Base-by-base conservation (phyloP, 2,888 invertebrate genomes). In the Norana najaformis region DNA sequence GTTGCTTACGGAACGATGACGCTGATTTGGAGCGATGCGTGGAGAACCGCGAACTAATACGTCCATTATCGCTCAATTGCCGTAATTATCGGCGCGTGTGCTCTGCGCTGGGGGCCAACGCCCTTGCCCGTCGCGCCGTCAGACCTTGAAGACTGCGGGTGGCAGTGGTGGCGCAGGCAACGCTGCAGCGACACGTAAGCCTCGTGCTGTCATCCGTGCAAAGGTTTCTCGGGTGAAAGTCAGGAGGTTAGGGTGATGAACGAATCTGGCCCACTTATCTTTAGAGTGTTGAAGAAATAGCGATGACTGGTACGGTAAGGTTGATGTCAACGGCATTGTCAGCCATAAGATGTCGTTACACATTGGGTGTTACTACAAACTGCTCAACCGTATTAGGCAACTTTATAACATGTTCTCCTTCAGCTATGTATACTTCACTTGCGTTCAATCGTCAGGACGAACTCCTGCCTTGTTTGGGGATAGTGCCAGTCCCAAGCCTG, bases 61-160 rank as follows among this genome's bases (percentile, higher is more conserved):
- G 85, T 36, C 85, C 85, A 85, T 85, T 37, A 85, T 35, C 85
- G 85, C 85, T 85, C 85, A 36, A 85, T 85, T 85, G 85, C 36
- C 0, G 85, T 85, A 35, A 85, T 85, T 37, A 85, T 35, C 85
- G 18, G 85, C 34, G 36, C 85, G 85, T 35, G 85, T 36, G 85
- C n/a, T 69, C 41, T 30, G 53, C 23, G 53, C 53, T 69, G n/a
- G 69, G 30, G 30, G n/a, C n/a, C 30, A n/a, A 69, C 69, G 69
- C 69, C 69, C n/a, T 69, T 69, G 69, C 69, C n/a, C 3, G 69
- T n/a, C 16, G 69, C n/a, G 30, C 30, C 69, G n/a, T 30, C 69
- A 69, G 11, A 11, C 69, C 69, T 69, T 69, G 69, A 69, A 11
- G 13, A 69, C 69, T 69, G 69, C 69, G n/a, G 69, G 69, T 69